Conservation (phyloP, 2,113 vertebrate species). For the Ameiurus melas region DNA sequence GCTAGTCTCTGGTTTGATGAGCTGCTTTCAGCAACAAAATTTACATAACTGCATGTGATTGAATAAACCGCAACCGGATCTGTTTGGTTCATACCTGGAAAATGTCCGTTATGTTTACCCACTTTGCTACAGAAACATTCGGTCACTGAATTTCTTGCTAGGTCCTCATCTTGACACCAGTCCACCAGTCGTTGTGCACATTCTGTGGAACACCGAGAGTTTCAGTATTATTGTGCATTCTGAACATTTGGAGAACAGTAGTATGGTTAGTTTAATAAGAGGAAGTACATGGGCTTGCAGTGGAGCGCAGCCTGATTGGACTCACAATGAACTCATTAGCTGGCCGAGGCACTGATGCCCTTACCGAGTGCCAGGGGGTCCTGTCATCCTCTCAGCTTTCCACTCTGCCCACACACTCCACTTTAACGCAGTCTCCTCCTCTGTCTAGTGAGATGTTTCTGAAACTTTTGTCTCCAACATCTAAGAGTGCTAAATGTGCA, state of each 20-base stretch:
- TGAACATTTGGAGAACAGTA: neutral
- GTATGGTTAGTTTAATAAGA: neutral
- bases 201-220: neutral
- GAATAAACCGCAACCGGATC: neutral
- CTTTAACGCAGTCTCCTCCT: neutral
- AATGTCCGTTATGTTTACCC: neutral
- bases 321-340: constrained; percentile 33
- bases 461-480: neutral
- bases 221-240: neutral
- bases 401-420: constrained; percentile 15
- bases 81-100: neutral
- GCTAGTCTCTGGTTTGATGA: neutral
- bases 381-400: constrained; percentile 7
- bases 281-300: constrained; percentile 12
- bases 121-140: neutral
- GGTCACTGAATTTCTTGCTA: neutral
- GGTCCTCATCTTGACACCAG: neutral
- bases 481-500: neutral
- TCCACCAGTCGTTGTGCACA: neutral
- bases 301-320: constrained; percentile 3
- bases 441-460: neutral
- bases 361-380: constrained; percentile 27
- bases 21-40: neutral
- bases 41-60: neutral
- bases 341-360: neutral